These are phyloP conservation scores for Cladorhizidae sp. DNA, from an alignment of 37 sponge, comb jelly and placozoan genomes.

Conservation along the genomic window DNA sequence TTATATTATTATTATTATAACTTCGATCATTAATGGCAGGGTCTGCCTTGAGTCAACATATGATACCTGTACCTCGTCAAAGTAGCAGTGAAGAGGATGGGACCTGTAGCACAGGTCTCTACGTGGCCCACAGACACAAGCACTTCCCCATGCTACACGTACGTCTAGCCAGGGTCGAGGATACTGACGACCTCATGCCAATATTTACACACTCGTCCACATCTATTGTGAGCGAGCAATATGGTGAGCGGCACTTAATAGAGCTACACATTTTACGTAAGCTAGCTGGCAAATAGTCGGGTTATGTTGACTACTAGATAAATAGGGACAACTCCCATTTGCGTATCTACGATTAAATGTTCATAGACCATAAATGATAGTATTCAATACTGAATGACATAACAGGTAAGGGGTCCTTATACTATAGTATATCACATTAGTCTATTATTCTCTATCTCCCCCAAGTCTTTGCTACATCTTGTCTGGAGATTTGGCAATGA, in stretches of 20 bases:
- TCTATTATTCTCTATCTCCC: no score
- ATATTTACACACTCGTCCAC: slow-evolving; percentile 64
- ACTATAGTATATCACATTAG: no score
- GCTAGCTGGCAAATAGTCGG: background rate
- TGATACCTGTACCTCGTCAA: slow-evolving; percentile 17
- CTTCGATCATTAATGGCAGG: no score
- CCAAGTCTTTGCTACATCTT: no score
- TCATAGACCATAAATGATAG: no score
- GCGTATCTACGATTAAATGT: no score
- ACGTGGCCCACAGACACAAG: slow-evolving; percentile 65
- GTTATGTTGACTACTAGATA: background rate
- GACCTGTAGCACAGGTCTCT: slow-evolving; percentile 7
- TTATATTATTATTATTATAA: no score
- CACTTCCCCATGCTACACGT: slow-evolving; percentile 82
- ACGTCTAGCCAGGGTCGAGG: slow-evolving; percentile 81
- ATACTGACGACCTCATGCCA: slow-evolving; percentile 93
- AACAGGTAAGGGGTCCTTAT: no score
- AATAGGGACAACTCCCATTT: no score
- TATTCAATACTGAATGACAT: no score
- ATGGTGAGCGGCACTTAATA: slow-evolving; percentile 58
- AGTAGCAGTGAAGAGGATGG: background rate
- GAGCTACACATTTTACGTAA: background rate
- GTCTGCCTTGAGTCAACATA: slow-evolving; percentile 22
- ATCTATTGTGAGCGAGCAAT: slow-evolving; percentile 22
- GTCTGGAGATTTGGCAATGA: no score